Evolutionary conservation across 2,888 invertebrate genomes (phyloP).

Genomic region (Lasioglossum oenotherae): DNA sequence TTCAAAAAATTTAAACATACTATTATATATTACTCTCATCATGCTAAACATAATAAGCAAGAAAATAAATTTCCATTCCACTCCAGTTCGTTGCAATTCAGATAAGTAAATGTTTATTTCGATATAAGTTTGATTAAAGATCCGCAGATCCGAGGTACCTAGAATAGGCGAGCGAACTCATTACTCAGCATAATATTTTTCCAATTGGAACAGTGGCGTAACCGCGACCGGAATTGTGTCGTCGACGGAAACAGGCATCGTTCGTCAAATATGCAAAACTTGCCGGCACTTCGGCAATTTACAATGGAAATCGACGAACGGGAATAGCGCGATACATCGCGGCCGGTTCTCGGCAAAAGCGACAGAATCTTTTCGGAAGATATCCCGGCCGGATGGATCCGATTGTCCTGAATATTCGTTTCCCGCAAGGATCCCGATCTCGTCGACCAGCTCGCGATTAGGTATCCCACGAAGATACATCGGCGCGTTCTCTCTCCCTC

Average conservation of each 20-base stretch:
- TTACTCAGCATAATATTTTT: conserved; percentile 35
- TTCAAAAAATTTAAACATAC: too few relatives aligned
- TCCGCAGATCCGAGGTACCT: background rate
- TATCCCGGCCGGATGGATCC: conserved; percentile 39
- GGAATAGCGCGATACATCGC: conserved; percentile 33
- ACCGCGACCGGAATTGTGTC: conserved; percentile 17
- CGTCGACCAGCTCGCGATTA: background rate
- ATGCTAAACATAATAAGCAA: too few relatives aligned
- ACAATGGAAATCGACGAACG: conserved; percentile 71
- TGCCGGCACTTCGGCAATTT: conserved; percentile 67
- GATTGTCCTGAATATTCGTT: conserved; percentile 50
- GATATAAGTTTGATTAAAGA: too few relatives aligned
- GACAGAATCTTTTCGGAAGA: conserved; percentile 37
- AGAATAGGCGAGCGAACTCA: background rate
- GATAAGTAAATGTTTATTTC: too few relatives aligned
- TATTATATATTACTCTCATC: too few relatives aligned
- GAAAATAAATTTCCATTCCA: too few relatives aligned
- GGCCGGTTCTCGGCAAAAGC: conserved; percentile 12
- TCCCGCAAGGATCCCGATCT: conserved; percentile 38
- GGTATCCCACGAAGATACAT: background rate
- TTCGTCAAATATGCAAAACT: conserved; percentile 76
- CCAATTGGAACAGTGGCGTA: conserved; percentile 31
- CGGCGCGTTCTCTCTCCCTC: background rate
- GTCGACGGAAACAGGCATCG: conserved; percentile 28
- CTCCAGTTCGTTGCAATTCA: too few relatives aligned